A percentile compares a stretch with the other conserved stretches of the same genome.
phyloP scores from a whole-genome alignment of 2,797 vertebrate genomes.

The Pogonophryne albipinna region DNA sequence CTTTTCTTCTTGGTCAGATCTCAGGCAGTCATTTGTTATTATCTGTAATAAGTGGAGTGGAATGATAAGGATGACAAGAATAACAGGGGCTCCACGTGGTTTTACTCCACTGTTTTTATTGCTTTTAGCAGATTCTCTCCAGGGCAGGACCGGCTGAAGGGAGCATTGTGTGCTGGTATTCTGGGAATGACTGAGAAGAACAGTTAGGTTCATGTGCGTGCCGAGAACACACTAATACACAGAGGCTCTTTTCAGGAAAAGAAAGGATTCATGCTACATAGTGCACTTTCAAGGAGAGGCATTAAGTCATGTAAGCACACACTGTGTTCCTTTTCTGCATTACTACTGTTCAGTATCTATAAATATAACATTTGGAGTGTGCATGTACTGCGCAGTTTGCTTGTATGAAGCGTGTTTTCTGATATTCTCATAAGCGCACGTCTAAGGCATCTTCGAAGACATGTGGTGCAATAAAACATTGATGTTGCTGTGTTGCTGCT shows the following conservation, averaged over 20 bases:
- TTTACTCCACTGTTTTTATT: slow-evolving; percentile 54
- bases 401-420: slow-evolving; percentile 1
- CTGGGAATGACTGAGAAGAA: slow-evolving; percentile 54
- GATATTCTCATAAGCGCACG: slow-evolving; percentile 20
- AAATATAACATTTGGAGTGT: slow-evolving; percentile 4
- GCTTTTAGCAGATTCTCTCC: slow-evolving; percentile 71
- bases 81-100: slow-evolving; percentile 43
- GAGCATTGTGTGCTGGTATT: slow-evolving; percentile 63
- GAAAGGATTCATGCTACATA: slow-evolving; percentile 62
- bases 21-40: slow-evolving; percentile 79
- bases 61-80: slow-evolving; percentile 73
- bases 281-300: slow-evolving; percentile 45
- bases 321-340: slow-evolving; percentile 8
- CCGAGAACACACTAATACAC: slow-evolving; percentile 58
- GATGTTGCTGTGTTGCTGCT: slow-evolving; percentile 20
- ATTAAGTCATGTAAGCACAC: slow-evolving; percentile 14
- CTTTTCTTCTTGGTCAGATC: slow-evolving; percentile 72
- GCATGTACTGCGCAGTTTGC: background rate
- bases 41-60: slow-evolving; percentile 82
- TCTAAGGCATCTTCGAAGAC: slow-evolving; percentile 24
- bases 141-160: slow-evolving; percentile 57
- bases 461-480: slow-evolving; percentile 31
- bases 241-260: slow-evolving; percentile 67
- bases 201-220: slow-evolving; percentile 30
- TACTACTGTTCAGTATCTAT: slow-evolving; percentile 2